phyloP scores from a whole-genome alignment of 2,888 invertebrate genomes.

The Lucinisca nassula region DNA sequence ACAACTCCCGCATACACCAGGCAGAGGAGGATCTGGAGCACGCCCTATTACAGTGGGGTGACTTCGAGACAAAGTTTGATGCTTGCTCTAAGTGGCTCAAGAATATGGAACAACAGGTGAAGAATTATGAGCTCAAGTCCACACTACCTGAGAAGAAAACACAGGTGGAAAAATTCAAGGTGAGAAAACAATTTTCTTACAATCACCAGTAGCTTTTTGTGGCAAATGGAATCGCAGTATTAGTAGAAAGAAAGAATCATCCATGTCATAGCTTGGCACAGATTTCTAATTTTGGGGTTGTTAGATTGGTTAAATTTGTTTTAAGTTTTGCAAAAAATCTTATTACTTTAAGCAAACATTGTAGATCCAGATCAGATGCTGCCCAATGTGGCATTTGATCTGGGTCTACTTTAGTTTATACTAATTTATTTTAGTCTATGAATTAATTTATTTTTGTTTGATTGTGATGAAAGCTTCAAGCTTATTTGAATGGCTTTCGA shows the following conservation, averaged over 20 bases:
- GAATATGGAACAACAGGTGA: constrained; percentile 94
- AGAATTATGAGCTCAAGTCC: constrained; percentile 94
- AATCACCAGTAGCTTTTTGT: not conserved
- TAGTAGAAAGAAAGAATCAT: not conserved
- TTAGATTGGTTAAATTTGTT: too few relatives aligned
- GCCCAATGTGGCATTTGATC: too few relatives aligned
- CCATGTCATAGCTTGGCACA: not conserved
- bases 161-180: constrained; percentile 93
- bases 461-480: too few relatives aligned
- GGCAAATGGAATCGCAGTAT: not conserved
- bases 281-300: not conserved
- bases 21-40: constrained; percentile 92
- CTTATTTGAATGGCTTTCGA: too few relatives aligned
- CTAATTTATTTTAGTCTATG: too few relatives aligned
- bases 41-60: constrained; percentile 95
- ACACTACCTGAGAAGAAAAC: constrained; percentile 94
- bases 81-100: constrained; percentile 95
- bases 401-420: too few relatives aligned
- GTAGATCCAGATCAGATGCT: too few relatives aligned
- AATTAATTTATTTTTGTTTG: too few relatives aligned
- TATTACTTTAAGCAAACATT: too few relatives aligned
- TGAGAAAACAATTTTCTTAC: constrained; percentile 61
- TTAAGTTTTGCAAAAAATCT: too few relatives aligned
- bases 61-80: constrained; percentile 93
- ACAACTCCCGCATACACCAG: constrained; percentile 77